Conservation (phyloP, 2,888 invertebrate species). For the Fragum fragum region DNA sequence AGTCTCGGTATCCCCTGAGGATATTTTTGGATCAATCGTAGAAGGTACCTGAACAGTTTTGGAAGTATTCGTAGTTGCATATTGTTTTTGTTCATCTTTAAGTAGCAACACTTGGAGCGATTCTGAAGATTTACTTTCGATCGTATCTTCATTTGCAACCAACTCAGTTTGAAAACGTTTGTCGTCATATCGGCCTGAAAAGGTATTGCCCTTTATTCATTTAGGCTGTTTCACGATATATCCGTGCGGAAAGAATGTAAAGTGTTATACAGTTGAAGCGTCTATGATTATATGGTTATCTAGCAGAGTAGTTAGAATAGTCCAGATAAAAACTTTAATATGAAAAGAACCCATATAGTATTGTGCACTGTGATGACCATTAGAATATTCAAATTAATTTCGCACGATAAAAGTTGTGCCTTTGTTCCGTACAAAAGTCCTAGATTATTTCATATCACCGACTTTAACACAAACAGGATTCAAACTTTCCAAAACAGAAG, state of each 20-base stretch:
- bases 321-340: neutral
- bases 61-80: neutral
- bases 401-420: no score
- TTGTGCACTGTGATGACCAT: neutral
- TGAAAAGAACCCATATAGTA: neutral
- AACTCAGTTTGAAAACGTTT: neutral
- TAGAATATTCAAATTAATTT: neutral
- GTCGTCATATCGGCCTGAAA: constrained; percentile 10
- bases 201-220: constrained; percentile 8
- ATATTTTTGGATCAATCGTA: no score
- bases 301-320: constrained; percentile 1
- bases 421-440: no score
- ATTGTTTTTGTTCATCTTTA: neutral
- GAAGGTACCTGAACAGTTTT: no score
- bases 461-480: no score
- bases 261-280: neutral
- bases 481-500: no score
- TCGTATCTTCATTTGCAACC: neutral
- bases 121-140: neutral
- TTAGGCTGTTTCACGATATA: neutral
- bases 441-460: no score
- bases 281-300: neutral
- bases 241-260: constrained; percentile 1
- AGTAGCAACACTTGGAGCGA: neutral
- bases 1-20: no score